These are phyloP conservation scores for Incurvaria masculella DNA, from an alignment of 2,888 invertebrate species.

Conservation along the genomic window DNA sequence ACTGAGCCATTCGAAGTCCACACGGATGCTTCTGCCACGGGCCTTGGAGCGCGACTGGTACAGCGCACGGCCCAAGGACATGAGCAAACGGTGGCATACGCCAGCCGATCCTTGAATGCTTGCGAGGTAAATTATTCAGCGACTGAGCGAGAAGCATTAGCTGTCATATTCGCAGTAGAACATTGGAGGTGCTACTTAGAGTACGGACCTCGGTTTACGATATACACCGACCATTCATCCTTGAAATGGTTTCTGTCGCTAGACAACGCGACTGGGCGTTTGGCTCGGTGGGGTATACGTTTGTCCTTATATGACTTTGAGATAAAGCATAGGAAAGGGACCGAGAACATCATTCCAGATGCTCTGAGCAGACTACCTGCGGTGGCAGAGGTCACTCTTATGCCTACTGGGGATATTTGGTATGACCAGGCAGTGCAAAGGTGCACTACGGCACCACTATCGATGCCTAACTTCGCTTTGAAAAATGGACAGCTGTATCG, in stretches of 20 bases:
- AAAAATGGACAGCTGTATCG: too few species aligned
- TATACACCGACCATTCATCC: neutral
- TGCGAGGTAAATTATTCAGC: slow-evolving; percentile 13
- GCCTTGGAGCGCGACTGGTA: neutral
- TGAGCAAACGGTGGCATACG: slow-evolving; percentile 6
- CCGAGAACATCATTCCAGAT: slow-evolving; percentile 8
- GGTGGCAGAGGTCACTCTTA: too few species aligned
- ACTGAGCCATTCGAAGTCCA: neutral
- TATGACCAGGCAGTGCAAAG: too few species aligned
- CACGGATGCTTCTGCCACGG: neutral
- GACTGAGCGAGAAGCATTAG: slow-evolving; percentile 20
- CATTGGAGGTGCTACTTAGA: neutral
- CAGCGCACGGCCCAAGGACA: neutral
- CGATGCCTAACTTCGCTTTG: too few species aligned
- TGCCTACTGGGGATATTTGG: too few species aligned
- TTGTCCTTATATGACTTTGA: slow-evolving; percentile 3
- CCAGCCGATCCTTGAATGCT: slow-evolving; percentile 10
- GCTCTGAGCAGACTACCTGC: slow-evolving; percentile 11
- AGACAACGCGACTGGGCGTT: slow-evolving; percentile 2
- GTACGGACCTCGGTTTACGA: neutral
- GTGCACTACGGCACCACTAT: too few species aligned
- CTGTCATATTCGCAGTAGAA: slow-evolving; percentile 16
- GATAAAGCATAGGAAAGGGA: slow-evolving; percentile 9
- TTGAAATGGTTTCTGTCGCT: slow-evolving; percentile 12
- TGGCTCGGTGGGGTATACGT: slow-evolving; percentile 7